Evolutionary conservation across 2,797 vertebrate species (phyloP).

Genomic region (Luscinia luscinia): DNA sequence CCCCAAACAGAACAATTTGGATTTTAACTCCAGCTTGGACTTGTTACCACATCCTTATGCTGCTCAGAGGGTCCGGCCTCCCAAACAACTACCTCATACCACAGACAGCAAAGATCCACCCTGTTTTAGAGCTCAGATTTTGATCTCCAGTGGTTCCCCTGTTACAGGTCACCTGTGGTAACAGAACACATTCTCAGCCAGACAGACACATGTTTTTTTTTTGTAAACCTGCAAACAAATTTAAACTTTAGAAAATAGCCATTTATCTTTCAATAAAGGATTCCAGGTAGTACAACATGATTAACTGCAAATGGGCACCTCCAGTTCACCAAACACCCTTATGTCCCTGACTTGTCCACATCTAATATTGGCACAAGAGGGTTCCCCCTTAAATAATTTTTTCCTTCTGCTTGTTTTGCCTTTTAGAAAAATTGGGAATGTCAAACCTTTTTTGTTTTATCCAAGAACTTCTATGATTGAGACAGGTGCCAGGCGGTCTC

Average conservation of each 20-base stretch:
- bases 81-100: background rate
- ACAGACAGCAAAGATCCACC: background rate
- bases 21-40: background rate
- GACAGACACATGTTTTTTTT: background rate
- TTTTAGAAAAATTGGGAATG: background rate
- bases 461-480: background rate
- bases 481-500: fast-evolving
- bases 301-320: background rate
- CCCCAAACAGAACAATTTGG: background rate
- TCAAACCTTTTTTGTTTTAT: background rate
- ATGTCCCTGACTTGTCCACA: background rate
- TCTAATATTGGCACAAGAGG: background rate
- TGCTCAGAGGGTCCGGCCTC: background rate
- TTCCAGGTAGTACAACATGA: background rate
- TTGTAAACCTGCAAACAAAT: background rate
- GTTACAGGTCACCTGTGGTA: background rate
- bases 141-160: background rate
- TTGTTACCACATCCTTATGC: fast-evolving
- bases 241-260: background rate
- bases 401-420: background rate
- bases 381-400: background rate
- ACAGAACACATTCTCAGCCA: background rate
- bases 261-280: background rate
- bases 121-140: background rate
- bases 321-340: background rate